These are phyloP conservation scores for Drosophila kohkoa DNA, from an alignment of 1,140 invertebrate species.

Conservation along the genomic window DNA sequence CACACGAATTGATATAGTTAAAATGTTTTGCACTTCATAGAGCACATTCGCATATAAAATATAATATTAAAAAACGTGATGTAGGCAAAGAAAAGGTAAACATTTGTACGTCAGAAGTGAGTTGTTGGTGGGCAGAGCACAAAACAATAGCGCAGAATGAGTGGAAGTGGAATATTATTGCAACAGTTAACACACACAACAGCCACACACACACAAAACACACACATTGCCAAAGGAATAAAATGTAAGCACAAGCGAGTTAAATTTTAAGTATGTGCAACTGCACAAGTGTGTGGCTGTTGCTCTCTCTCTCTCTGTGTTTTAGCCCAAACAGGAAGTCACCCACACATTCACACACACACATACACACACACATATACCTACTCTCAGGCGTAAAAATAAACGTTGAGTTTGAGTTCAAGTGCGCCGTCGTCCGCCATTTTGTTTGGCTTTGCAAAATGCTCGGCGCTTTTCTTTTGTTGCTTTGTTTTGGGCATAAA, in stretches of 20 bases:
- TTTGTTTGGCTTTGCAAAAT: slow-evolving; percentile 49
- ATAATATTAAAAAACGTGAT: slow-evolving; percentile 1
- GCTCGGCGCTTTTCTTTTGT: slow-evolving; percentile 28
- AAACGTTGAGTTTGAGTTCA: slow-evolving; percentile 45
- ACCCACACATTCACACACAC: slow-evolving; percentile 32
- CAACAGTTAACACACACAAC: slow-evolving; percentile 60
- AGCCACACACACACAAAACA: slow-evolving; percentile 1
- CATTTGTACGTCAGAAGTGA: slow-evolving; percentile 15
- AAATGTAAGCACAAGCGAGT: slow-evolving; percentile 57
- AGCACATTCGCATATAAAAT: background rate
- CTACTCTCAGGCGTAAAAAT: slow-evolving; percentile 9
- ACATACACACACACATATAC: slow-evolving; percentile 23
- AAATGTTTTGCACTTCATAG: background rate
- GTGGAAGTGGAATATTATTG: slow-evolving; percentile 61
- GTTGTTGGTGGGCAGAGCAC: slow-evolving; percentile 42
- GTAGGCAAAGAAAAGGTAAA: slow-evolving; percentile 3
- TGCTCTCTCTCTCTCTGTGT: slow-evolving; percentile 2
- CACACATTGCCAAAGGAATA: slow-evolving; percentile 38
- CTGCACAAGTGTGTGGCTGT: slow-evolving; percentile 16
- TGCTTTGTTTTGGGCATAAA: slow-evolving; percentile 39
- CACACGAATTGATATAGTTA: background rate
- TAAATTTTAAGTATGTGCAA: slow-evolving; percentile 66
- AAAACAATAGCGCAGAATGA: slow-evolving; percentile 26
- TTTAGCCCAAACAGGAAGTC: slow-evolving; percentile 62
- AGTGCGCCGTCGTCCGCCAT: slow-evolving; percentile 44